Evolutionary conservation across 1,140 invertebrate species (phyloP).

Genomic region (Littorina saxatilis): DNA sequence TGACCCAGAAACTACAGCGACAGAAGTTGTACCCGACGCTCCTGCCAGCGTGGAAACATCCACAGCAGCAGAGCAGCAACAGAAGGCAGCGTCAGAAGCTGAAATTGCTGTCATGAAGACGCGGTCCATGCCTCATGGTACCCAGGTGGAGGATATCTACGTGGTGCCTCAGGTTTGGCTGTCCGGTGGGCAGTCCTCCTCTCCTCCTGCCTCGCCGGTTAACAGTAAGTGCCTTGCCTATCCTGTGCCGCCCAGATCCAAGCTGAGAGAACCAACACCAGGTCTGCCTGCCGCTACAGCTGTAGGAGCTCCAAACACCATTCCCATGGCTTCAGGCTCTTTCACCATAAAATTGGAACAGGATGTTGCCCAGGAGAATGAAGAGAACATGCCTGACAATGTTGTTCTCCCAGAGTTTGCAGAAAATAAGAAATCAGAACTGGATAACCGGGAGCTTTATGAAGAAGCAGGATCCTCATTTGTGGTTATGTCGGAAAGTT

Average conservation of each 20-base stretch:
- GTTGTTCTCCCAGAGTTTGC: background rate
- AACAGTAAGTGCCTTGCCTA: background rate
- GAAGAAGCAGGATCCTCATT: background rate
- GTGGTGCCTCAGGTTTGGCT: constrained; percentile 33
- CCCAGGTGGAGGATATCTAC: constrained; percentile 32
- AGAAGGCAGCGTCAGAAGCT: background rate
- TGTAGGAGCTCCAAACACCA: background rate
- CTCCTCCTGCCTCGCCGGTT: background rate
- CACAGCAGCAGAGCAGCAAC: background rate
- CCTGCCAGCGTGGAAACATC: background rate
- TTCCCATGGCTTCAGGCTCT: no score
- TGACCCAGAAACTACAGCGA: background rate
- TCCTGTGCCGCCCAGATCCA: no score
- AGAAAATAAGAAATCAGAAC: background rate
- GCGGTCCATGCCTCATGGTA: constrained; percentile 22
- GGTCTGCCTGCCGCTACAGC: background rate
- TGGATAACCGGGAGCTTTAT: background rate
- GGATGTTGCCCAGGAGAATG: background rate
- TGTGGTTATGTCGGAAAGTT: background rate
- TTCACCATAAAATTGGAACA: no score
- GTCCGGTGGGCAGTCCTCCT: background rate
- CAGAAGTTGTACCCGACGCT: background rate
- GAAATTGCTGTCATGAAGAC: constrained; percentile 33
- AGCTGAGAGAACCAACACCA: no score
- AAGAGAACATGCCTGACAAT: no score